Evolutionary conservation across 2,113 vertebrate species (phyloP), one percentile per base, ranked within the genome.

Genomic region (Synodontis membranacea): DNA sequence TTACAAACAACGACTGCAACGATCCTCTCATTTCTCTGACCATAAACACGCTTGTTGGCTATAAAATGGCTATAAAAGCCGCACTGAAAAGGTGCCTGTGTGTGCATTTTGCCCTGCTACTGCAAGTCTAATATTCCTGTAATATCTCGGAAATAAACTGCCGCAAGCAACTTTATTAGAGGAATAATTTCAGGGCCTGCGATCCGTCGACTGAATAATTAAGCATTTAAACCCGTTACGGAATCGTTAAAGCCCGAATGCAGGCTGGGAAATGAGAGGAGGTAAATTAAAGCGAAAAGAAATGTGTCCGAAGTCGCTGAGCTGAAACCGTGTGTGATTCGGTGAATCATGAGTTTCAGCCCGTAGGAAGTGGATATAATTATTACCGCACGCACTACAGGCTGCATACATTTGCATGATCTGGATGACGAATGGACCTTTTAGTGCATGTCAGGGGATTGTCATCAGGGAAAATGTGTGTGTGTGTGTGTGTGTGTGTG

Each of bases 401-500:
- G 89, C 85, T 83, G 89, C 84, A 91, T 87, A 89, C 82, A 91
- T 92, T 91, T 92, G 84, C 89, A 91, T 91, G 88, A 90, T 88
- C 86, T 85, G 87, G 86, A 83, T 91, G 90, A 89, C 85, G 84
- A 88, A 90, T 88, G 88, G 79, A 87, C 82, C 89, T 88, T 88
- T 91, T 89, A 91, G 88, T 89, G 87, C 79, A 52, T 56, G 70
- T 87, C 85, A 76, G 79, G 80, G 72, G 83, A 88, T 83, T 68
- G 39, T 46, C 78, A 56, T 91, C 84, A 72, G 80, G 78, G 68
- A 81, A 66, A 52, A 60, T n/a, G 48, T 54, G 28, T 48, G 83
- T 60, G 60, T 15, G 91, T 86, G 86, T 91, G 21, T 44, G 82
- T 94, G 94, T 94, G 94, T 94, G n/a, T 81, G 80, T 52, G 76